Percentiles rank a stretch among this genome's conserved stretches.
Evolutionary conservation across 2,113 vertebrate genomes (phyloP).

Genomic region (Cochlearius cochlearius): DNA sequence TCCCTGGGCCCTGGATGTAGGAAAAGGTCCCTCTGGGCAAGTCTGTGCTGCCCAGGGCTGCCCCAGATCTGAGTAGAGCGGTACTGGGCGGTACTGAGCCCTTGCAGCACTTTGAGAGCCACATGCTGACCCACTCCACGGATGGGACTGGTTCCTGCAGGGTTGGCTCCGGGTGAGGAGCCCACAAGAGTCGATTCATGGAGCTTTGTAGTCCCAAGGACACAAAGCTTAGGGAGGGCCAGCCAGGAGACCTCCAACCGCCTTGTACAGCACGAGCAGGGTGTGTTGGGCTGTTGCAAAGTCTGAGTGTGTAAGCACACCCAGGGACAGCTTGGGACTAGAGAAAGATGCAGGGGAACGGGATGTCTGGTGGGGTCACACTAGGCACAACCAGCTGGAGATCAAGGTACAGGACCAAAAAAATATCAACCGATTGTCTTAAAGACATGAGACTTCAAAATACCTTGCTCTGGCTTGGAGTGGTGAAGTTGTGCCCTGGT

Average conservation of each 20-base stretch:
- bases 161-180: background rate
- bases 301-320: background rate
- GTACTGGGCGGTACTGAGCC: background rate
- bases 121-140: background rate
- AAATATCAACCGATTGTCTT: background rate
- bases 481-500: background rate
- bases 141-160: background rate
- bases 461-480: background rate
- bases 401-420: background rate
- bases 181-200: fast-evolving
- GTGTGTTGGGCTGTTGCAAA: background rate
- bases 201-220: background rate
- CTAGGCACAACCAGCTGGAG: background rate
- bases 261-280: background rate
- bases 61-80: background rate
- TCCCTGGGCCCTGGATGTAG: background rate
- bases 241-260: background rate
- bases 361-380: background rate
- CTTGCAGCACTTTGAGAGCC: background rate
- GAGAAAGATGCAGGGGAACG: background rate
- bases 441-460: background rate
- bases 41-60: background rate
- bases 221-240: background rate
- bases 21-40: background rate
- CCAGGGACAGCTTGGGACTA: background rate